Conservation (phyloP, 2,888 invertebrate species). For the Heterodera filipjevi region DNA sequence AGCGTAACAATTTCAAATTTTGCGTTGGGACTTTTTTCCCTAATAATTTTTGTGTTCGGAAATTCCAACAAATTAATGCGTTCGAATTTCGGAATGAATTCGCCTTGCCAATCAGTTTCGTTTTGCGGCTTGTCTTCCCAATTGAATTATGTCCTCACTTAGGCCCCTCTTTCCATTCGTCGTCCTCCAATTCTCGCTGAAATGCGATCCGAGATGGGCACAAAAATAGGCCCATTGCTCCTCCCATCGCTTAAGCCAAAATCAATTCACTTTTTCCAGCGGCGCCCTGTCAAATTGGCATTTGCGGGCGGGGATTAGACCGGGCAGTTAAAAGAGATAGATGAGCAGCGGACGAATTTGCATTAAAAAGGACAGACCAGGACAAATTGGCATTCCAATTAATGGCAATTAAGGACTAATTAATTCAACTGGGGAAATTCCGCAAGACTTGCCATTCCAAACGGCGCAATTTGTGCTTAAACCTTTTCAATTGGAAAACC, state of each 20-base stretch:
- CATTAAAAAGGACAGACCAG: neutral
- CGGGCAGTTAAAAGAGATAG: neutral
- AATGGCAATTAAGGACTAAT: too few relatives aligned
- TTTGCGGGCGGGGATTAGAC: constrained; percentile 1
- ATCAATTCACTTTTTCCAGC: neutral
- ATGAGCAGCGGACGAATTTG: neutral
- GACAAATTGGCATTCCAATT: neutral
- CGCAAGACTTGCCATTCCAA: too few relatives aligned
- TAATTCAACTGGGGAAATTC: too few relatives aligned
- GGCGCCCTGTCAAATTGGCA: neutral
- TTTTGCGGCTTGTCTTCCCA: neutral
- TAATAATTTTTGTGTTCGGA: neutral
- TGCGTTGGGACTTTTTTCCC: neutral
- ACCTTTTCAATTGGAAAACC: too few relatives aligned
- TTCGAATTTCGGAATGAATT: too few relatives aligned
- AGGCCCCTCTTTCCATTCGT: neutral
- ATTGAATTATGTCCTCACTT: neutral
- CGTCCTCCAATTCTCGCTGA: neutral
- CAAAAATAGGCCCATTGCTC: constrained; percentile 6
- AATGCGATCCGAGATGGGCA: neutral
- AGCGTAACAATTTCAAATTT: neutral
- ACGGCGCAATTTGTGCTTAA: too few relatives aligned
- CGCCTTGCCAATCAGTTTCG: too few relatives aligned
- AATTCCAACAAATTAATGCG: too few relatives aligned
- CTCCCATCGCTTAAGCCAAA: constrained; percentile 1